Evolutionary conservation across 2,888 invertebrate genomes (phyloP).

Genomic region (Deilephila elpenor): DNA sequence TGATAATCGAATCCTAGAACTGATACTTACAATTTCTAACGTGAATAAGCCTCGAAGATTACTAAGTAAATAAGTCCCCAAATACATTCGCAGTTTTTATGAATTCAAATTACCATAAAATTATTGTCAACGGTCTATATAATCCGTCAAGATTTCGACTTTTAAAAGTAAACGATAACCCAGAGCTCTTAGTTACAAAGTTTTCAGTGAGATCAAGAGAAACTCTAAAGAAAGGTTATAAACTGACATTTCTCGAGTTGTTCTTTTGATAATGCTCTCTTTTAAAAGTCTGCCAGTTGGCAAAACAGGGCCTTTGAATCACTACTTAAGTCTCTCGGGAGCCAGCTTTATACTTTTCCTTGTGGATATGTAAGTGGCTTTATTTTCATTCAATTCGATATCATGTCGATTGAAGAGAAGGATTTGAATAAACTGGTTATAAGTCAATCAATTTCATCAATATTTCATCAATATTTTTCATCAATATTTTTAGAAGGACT

Average conservation of each 20-base stretch:
- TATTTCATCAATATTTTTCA: too few species aligned
- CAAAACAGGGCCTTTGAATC: constrained; percentile 24
- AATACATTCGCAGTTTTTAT: background rate
- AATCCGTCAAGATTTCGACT: background rate
- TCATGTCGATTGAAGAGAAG: constrained; percentile 7
- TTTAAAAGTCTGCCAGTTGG: constrained; percentile 11
- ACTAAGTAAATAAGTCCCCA: too few species aligned
- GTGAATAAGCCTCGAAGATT: background rate
- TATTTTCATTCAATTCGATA: constrained; percentile 24
- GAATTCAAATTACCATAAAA: background rate
- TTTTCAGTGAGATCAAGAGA: background rate
- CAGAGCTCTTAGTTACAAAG: background rate
- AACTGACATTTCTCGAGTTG: constrained; percentile 21
- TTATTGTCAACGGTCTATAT: background rate
- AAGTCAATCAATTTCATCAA: too few species aligned
- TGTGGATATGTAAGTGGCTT: background rate
- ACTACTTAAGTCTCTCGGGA: constrained; percentile 24
- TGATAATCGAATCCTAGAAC: too few species aligned
- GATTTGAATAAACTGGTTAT: background rate
- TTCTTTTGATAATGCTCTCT: background rate
- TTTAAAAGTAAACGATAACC: constrained; percentile 1
- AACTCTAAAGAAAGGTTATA: constrained; percentile 19
- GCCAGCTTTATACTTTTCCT: constrained; percentile 19
- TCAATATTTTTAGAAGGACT: too few species aligned
- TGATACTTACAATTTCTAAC: too few species aligned